Percentiles rank a stretch among this genome's conserved stretches.
Evolutionary conservation across 2,797 vertebrate genomes (phyloP).

Genomic region (Sebastes glaucus): DNA sequence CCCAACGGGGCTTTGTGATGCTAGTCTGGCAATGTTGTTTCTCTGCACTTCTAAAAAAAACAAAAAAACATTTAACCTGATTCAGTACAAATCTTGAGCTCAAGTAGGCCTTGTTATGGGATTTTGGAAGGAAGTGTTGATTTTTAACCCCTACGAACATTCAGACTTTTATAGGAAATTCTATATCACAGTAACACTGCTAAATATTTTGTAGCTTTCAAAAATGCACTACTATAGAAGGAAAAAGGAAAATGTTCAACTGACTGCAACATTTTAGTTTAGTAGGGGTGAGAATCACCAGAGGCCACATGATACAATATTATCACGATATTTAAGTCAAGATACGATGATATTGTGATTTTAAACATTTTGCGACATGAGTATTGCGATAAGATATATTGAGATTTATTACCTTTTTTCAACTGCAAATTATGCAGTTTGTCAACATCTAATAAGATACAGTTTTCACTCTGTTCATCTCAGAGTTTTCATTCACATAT

Average conservation of each 20-base stretch:
- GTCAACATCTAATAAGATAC: no score
- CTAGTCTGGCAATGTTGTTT: conserved; percentile 16
- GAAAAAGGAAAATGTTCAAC: neutral
- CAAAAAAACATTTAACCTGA: conserved; percentile 3
- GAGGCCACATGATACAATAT: no score
- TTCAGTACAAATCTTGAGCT: conserved; percentile 15
- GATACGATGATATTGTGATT: no score
- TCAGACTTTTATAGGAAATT: neutral
- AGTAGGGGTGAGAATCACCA: no score
- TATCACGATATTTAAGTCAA: no score
- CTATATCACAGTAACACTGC: neutral
- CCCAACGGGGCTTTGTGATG: conserved; percentile 7
- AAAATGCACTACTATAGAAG: neutral
- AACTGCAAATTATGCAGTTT: no score
- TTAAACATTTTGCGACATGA: no score
- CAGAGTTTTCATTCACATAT: no score
- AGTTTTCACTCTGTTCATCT: no score
- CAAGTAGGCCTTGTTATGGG: neutral
- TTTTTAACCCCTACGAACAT: neutral
- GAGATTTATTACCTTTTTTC: no score
- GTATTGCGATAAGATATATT: no score
- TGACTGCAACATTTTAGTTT: neutral
- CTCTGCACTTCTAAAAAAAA: neutral
- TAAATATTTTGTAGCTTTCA: neutral
- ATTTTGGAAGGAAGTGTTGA: neutral